Evolutionary conservation across 2,888 invertebrate species (phyloP).

Genomic region (Brachyptera risi): DNA sequence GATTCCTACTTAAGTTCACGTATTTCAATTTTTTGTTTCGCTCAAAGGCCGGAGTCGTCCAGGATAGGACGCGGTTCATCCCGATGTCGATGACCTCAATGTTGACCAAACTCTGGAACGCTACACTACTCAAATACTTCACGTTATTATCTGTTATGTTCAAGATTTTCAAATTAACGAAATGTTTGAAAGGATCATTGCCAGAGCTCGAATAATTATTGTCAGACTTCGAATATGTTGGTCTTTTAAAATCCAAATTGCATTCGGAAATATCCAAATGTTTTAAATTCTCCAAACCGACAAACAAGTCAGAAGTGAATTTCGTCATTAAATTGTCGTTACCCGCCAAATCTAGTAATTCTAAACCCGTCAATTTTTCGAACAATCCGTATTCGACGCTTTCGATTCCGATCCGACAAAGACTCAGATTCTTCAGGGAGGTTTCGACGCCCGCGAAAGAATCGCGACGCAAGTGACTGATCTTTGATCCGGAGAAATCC

Average conservation of each 20-base stretch:
- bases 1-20: conserved; percentile 51
- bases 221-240: background rate
- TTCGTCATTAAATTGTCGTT: conserved; percentile 46
- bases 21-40: conserved; percentile 45
- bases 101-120: conserved; percentile 43
- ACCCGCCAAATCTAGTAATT: conserved; percentile 53
- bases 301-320: conserved; percentile 42
- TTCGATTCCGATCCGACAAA: background rate
- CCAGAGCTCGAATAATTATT: background rate
- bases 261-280: conserved; percentile 46
- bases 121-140: conserved; percentile 38
- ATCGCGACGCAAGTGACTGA: background rate
- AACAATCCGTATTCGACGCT: conserved; percentile 45
- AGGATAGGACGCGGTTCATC: conserved; percentile 53
- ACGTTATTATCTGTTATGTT: conserved; percentile 53
- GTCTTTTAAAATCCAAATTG: background rate
- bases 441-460: background rate
- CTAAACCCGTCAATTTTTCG: conserved; percentile 44
- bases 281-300: conserved; percentile 46
- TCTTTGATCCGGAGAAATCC: conserved; percentile 45
- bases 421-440: conserved; percentile 2
- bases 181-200: conserved; percentile 28
- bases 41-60: conserved; percentile 49
- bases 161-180: conserved; percentile 45
- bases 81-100: conserved; percentile 51